Conservation (phyloP, 2,888 invertebrate genomes). For the Campaea margaritaria region DNA sequence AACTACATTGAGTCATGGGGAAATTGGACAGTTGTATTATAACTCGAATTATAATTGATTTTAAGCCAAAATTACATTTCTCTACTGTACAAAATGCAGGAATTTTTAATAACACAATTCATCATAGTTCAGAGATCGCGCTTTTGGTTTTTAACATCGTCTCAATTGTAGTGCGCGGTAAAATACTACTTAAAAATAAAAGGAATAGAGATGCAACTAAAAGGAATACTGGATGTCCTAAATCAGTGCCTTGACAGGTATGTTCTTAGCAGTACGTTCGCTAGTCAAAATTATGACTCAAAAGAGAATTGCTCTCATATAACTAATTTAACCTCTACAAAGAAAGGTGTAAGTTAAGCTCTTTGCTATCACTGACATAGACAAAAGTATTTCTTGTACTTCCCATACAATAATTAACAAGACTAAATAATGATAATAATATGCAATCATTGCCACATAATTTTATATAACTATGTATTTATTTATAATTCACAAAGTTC, state of each 20-base stretch:
- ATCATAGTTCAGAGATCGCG: slow-evolving; percentile 36
- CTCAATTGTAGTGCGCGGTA: slow-evolving; percentile 24
- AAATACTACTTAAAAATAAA: slow-evolving; percentile 7
- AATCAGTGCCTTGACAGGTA: slow-evolving; percentile 12
- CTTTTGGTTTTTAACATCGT: slow-evolving; percentile 26
- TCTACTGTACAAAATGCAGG: neutral
- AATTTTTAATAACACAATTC: slow-evolving; percentile 9
- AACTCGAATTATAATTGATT: slow-evolving; percentile 3
- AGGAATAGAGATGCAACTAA: slow-evolving; percentile 24
- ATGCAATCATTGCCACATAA: slow-evolving; percentile 50
- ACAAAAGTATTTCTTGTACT: slow-evolving; percentile 41
- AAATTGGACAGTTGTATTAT: slow-evolving; percentile 4
- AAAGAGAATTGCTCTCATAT: slow-evolving; percentile 1
- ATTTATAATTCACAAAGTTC: slow-evolving; percentile 43
- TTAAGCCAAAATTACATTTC: slow-evolving; percentile 3
- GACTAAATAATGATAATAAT: slow-evolving; percentile 44
- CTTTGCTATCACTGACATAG: slow-evolving; percentile 13
- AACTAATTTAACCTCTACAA: neutral
- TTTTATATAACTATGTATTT: slow-evolving; percentile 41
- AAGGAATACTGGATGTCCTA: slow-evolving; percentile 9
- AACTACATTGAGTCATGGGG: slow-evolving; percentile 16
- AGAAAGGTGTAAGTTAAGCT: neutral
- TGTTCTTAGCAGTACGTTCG: neutral
- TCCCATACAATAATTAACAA: slow-evolving; percentile 39
- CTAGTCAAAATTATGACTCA: slow-evolving; percentile 2